Evolutionary conservation across 2,113 vertebrate genomes (phyloP).

Genomic region (Urocitellus parryii): DNA sequence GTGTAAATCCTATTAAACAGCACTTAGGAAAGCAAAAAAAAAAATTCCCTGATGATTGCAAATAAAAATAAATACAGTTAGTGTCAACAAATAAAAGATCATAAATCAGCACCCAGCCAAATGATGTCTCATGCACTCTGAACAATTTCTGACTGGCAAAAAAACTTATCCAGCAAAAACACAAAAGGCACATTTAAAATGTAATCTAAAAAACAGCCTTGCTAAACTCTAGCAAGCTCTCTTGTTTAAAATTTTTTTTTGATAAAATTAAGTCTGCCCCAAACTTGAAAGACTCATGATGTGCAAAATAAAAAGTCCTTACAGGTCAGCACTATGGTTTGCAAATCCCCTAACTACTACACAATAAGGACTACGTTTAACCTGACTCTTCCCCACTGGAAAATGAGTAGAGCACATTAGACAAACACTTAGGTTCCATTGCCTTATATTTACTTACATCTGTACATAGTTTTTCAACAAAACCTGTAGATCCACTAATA

Average conservation of each 20-base stretch:
- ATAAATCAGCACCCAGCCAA: slow-evolving; percentile 54
- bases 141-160: slow-evolving; percentile 49
- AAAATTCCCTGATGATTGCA: slow-evolving; percentile 4
- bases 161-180: slow-evolving; percentile 39
- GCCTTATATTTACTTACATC: not conserved
- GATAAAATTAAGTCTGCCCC: slow-evolving; percentile 15
- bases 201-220: slow-evolving; percentile 45
- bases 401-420: not conserved
- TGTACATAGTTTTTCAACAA: not conserved
- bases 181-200: slow-evolving; percentile 29
- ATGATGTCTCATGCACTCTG: not conserved
- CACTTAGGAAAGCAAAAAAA: slow-evolving; percentile 41
- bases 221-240: slow-evolving; percentile 11
- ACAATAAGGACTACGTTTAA: slow-evolving; percentile 13
- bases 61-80: slow-evolving; percentile 47
- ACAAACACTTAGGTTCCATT: too few relatives aligned
- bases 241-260: slow-evolving; percentile 31
- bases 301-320: slow-evolving; percentile 45
- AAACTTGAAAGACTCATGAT: slow-evolving; percentile 47
- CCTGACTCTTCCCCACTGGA: not conserved
- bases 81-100: slow-evolving; percentile 37
- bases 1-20: slow-evolving; percentile 39
- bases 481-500: not conserved
- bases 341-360: not conserved
- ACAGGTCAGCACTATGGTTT: not conserved